Evolutionary conservation across 1,140 invertebrate species (phyloP).

Genomic region (Drosophila pandora): DNA sequence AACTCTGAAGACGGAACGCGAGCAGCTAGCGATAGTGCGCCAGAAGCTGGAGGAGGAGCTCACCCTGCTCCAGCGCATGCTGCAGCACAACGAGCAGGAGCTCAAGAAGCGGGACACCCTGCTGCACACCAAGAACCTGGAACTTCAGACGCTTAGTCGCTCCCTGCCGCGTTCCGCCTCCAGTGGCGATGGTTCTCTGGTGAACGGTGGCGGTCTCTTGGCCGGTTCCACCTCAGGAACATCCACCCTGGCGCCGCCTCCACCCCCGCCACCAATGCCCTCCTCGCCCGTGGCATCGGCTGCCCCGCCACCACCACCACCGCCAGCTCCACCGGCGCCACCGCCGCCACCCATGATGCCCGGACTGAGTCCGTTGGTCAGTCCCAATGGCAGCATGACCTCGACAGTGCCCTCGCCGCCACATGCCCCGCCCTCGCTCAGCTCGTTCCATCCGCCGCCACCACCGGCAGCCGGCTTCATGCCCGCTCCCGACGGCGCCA

Average conservation of each 20-base stretch:
- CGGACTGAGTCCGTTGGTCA: constrained; percentile 59
- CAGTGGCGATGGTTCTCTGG: constrained; percentile 64
- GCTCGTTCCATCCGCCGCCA: constrained; percentile 84
- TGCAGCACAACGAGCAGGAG: constrained; percentile 95
- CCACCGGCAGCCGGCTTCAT: constrained; percentile 88
- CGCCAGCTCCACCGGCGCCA: constrained; percentile 83
- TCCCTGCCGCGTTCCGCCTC: constrained; percentile 87
- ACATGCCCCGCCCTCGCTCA: constrained; percentile 84
- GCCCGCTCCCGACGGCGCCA: constrained; percentile 92
- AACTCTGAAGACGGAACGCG: constrained; percentile 90
- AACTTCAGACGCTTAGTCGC: constrained; percentile 93
- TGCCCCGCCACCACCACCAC: constrained; percentile 76
- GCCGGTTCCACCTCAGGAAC: constrained; percentile 22
- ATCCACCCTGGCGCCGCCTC: constrained; percentile 15
- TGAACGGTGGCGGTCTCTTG: constrained; percentile 57
- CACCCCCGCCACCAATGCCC: constrained; percentile 55
- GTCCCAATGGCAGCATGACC: constrained; percentile 60
- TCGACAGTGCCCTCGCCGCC: constrained; percentile 80
- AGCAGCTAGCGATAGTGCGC: constrained; percentile 90
- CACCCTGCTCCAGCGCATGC: constrained; percentile 86
- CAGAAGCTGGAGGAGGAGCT: constrained; percentile 93
- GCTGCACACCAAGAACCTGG: constrained; percentile 94
- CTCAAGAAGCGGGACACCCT: constrained; percentile 93
- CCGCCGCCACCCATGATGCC: constrained; percentile 84
- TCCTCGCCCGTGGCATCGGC: constrained; percentile 78